Conservation (phyloP, 2,113 vertebrate species). For the Alouatta palliata region DNA sequence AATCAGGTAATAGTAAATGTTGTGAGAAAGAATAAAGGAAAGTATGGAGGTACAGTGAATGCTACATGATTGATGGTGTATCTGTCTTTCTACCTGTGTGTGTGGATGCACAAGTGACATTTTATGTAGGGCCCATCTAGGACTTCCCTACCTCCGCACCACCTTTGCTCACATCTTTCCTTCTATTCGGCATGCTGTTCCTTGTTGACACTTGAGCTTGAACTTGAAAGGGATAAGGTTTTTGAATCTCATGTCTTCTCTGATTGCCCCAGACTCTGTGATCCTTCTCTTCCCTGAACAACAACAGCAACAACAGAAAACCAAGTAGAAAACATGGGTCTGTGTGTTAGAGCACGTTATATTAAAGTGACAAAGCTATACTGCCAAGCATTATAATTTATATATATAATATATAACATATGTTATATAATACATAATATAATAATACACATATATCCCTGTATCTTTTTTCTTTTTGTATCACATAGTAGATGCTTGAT, state of each 20-base stretch:
- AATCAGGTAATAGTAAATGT: background rate
- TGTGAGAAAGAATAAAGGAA: background rate
- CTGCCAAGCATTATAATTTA: too few species aligned
- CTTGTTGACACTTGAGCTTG: background rate
- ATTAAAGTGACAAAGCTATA: background rate
- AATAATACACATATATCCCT: background rate
- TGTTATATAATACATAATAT: too few species aligned
- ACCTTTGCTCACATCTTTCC: background rate
- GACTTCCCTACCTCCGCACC: background rate
- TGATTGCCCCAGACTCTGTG: background rate
- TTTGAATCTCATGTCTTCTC: background rate
- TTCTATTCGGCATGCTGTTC: background rate
- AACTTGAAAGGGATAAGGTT: background rate
- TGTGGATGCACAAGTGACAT: too few species aligned
- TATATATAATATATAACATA: too few species aligned
- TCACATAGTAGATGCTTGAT: background rate
- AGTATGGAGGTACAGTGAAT: background rate
- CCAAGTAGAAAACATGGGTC: background rate
- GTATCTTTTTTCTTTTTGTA: background rate
- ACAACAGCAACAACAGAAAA: background rate
- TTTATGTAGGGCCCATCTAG: background rate
- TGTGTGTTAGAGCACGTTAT: background rate
- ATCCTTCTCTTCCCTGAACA: background rate
- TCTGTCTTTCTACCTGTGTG: background rate
- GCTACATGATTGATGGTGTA: background rate